Percentiles rank a stretch among this genome's conserved stretches.
Evolutionary conservation across 2,797 vertebrate species (phyloP).

Genomic region (Clarias fuscus): DNA sequence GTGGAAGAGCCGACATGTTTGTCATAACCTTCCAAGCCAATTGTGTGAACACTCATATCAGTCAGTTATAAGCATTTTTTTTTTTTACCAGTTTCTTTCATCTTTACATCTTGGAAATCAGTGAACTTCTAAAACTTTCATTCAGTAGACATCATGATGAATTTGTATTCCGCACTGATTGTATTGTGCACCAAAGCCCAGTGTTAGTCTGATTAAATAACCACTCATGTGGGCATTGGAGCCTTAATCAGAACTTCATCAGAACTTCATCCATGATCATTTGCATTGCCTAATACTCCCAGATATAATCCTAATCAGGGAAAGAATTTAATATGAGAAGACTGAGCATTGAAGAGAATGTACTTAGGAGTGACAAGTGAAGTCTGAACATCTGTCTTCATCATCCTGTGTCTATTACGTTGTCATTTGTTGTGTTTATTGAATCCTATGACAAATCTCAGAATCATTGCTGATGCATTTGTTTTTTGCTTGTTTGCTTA

Average conservation of each 20-base stretch:
- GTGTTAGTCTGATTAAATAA: conserved; percentile 21
- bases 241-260: conserved; percentile 17
- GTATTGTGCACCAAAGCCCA: conserved; percentile 1
- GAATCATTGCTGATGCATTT: not conserved
- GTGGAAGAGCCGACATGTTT: no score
- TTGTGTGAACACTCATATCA: not conserved
- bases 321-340: not conserved
- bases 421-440: not conserved
- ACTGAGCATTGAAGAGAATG: not conserved
- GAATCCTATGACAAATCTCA: not conserved
- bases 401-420: not conserved
- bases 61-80: not conserved
- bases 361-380: not conserved
- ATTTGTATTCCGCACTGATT: conserved; percentile 10
- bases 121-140: not conserved
- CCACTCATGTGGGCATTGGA: conserved; percentile 1
- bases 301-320: conserved; percentile 24
- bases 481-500: not conserved
- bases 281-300: conserved; percentile 2
- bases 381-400: not conserved
- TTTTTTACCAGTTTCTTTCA: not conserved
- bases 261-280: conserved; percentile 14
- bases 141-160: not conserved
- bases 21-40: not conserved
- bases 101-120: not conserved